Evolutionary conservation across 2,888 invertebrate species (phyloP), one percentile per base, ranked within the genome.

Genomic region (Caenorhabditis becei): DNA sequence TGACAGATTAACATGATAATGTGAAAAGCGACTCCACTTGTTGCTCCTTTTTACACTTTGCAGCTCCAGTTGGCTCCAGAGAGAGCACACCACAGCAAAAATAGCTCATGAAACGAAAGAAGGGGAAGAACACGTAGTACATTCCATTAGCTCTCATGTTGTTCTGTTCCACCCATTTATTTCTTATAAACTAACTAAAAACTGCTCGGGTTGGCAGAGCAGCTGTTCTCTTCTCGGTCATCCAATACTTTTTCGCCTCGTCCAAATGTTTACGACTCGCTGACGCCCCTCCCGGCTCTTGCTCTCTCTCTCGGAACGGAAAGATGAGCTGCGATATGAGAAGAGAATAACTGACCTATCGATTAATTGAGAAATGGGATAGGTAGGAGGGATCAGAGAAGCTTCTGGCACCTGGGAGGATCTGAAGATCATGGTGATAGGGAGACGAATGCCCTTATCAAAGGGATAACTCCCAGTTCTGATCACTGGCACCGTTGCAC

Each of bases 181-280:
- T 58, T 54, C 47, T 58, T 58, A 69, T 56, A 41, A 66, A 66
- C 56, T 58, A 32, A 10, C 18, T n/a, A 32, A 32, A 32, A 32
- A 32, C 5, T 32, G 32, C 23, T 1, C 5, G 14, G 16, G 2
- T 4, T 26, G 23, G 37, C 5, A 32, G 4, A 10, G 59, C 74
- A 74, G 74, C 66, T 63, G 74, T 63, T 74, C 63, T 66, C 51
- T 56, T 41, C 65, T 58, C n/a, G 74, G 66, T 74, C 65, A 74
- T 59, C 53, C 74, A 74, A 74, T 74, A 74, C 74, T 74, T 74
- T 74, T 62, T 61, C 53, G 59, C 35, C 37, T 32, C 63, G 74
- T 74, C 74, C 49, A 74, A 74, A 74, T 74, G 74, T 74, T 74
- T 74, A 74, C 74, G 74, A 66, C 74, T 37, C 32, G 58, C 74